Conservation (phyloP, 2,113 vertebrate genomes). For the Elaphurus davidianus region DNA sequence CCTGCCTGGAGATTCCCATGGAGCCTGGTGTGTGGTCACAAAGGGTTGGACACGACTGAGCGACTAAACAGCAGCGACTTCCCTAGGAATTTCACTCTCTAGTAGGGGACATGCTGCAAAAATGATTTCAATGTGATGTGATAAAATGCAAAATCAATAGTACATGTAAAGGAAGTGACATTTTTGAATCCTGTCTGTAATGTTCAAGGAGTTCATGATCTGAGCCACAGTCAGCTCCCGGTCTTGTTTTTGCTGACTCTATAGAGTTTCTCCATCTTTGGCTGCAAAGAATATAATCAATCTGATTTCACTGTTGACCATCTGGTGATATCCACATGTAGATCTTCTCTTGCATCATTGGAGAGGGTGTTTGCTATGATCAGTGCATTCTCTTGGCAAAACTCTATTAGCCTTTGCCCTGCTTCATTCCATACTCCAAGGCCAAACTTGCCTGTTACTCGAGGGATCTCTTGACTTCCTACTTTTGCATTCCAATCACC, state of each 20-base stretch:
- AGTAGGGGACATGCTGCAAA: neutral
- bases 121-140: neutral
- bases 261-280: neutral
- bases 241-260: neutral
- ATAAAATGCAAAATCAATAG: neutral
- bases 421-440: neutral
- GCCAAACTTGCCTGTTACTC: neutral
- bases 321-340: neutral
- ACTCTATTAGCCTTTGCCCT: neutral
- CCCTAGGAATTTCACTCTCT: neutral
- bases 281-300: neutral
- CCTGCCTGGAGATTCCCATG: neutral
- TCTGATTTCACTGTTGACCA: neutral
- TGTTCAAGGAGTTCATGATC: neutral
- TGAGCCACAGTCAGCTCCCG: neutral
- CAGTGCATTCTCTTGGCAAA: neutral
- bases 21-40: neutral
- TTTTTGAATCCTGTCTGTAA: neutral
- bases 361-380: neutral
- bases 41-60: fast-evolving
- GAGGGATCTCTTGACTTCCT: neutral
- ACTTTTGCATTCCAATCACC: neutral
- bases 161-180: neutral
- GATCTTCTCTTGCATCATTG: neutral
- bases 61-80: neutral